Conservation (phyloP, 2,113 vertebrate species). For the Prunella himalayana region DNA sequence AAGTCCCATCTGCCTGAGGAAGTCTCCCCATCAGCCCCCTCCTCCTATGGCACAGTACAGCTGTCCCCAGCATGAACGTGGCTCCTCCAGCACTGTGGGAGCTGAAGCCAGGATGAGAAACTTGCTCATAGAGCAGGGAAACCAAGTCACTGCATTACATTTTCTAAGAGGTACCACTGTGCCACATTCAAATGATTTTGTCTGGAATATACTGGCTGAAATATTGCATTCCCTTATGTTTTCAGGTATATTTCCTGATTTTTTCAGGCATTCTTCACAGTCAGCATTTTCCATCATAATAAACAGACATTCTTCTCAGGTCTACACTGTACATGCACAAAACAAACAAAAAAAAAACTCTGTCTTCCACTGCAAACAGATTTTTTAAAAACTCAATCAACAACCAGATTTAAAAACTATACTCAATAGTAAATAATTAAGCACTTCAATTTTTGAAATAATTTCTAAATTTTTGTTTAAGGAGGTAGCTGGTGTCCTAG, state of each 20-base stretch:
- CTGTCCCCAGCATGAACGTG: rapidly evolving
- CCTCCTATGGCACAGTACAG: neutral
- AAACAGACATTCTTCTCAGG: neutral
- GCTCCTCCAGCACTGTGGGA: neutral
- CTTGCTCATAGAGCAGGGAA: neutral
- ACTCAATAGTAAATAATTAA: neutral
- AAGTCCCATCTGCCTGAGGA: neutral
- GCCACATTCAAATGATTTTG: neutral
- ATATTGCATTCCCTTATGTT: neutral
- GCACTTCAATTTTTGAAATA: neutral
- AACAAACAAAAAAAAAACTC: neutral
- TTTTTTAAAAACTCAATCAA: neutral
- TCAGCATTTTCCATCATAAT: neutral
- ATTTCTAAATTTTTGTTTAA: neutral
- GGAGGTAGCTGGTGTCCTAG: neutral
- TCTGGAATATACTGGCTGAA: neutral
- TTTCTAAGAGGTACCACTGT: neutral
- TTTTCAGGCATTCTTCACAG: neutral
- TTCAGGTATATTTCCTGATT: neutral
- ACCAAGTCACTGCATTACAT: neutral
- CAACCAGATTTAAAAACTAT: neutral
- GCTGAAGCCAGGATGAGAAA: neutral
- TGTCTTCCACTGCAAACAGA: neutral
- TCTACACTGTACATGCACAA: neutral
- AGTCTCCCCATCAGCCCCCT: neutral